Percentiles rank a stretch among this genome's conserved stretches.
phyloP scores from a whole-genome alignment of 2,888 invertebrate genomes.

The Chaetogeoica ovagalla region DNA sequence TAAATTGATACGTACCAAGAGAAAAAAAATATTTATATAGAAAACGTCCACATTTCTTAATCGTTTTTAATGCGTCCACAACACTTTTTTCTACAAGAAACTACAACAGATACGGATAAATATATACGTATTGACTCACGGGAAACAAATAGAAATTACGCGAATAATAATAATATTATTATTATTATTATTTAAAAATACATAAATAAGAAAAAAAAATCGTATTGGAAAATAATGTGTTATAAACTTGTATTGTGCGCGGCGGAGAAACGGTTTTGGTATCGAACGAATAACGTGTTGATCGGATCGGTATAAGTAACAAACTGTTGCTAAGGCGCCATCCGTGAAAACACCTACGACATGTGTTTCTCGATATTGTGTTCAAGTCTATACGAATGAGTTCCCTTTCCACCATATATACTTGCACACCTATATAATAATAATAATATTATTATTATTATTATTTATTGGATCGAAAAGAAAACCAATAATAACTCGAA shows the following conservation, averaged over 20 bases:
- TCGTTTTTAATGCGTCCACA: neutral
- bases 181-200: no score
- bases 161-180: no score
- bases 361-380: slow-evolving; percentile 48
- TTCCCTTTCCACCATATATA: slow-evolving; percentile 42
- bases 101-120: neutral
- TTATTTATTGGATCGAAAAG: slow-evolving; percentile 1
- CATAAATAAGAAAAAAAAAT: no score
- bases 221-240: no score
- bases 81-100: slow-evolving; percentile 29
- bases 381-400: slow-evolving; percentile 7
- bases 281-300: slow-evolving; percentile 47
- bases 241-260: neutral
- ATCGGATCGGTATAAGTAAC: slow-evolving; percentile 48
- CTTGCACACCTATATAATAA: neutral
- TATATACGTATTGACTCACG: neutral
- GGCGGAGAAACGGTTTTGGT: slow-evolving; percentile 36
- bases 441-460: neutral
- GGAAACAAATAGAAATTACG: neutral
- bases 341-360: slow-evolving; percentile 50
- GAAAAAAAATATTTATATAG: no score
- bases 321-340: slow-evolving; percentile 51
- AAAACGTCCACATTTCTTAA: neutral
- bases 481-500: no score
- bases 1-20: neutral